phyloP scores from a whole-genome alignment of 2,888 invertebrate species.

The Biston stratarius region DNA sequence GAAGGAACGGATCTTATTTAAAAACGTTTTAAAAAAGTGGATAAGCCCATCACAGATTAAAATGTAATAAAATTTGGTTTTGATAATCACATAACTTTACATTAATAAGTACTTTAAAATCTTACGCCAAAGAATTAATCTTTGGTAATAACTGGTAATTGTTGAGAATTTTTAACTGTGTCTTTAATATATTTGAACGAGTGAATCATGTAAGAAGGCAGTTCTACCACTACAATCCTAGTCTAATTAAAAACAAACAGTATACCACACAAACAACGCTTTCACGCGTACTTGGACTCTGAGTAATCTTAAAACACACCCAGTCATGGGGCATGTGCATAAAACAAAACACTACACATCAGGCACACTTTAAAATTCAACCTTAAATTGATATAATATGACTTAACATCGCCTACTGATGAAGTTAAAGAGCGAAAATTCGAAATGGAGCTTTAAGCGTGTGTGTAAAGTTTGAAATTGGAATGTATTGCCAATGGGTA shows the following conservation, averaged over 20 bases:
- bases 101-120: not conserved
- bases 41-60: conserved; percentile 15
- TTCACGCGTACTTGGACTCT: conserved; percentile 69
- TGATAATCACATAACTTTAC: not conserved
- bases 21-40: conserved; percentile 38
- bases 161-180: not conserved
- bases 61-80: conserved; percentile 7
- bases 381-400: conserved; percentile 4
- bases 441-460: conserved; percentile 56
- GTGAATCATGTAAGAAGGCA: not conserved
- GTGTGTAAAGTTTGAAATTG: conserved; percentile 44
- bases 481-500: conserved; percentile 47
- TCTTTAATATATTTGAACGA: conserved; percentile 5
- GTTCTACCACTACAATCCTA: conserved; percentile 23
- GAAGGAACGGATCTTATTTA: conserved; percentile 53
- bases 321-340: conserved; percentile 74
- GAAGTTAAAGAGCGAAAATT: conserved; percentile 36
- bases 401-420: conserved; percentile 23
- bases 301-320: conserved; percentile 73
- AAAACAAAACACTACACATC: conserved; percentile 40
- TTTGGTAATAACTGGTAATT: not conserved
- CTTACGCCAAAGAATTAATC: not conserved
- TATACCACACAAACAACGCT: conserved; percentile 61
- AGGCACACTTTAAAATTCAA: conserved; percentile 14
- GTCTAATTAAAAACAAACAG: conserved; percentile 58